Conservation (phyloP, 2,113 vertebrate genomes). For the Balaeniceps rex region DNA sequence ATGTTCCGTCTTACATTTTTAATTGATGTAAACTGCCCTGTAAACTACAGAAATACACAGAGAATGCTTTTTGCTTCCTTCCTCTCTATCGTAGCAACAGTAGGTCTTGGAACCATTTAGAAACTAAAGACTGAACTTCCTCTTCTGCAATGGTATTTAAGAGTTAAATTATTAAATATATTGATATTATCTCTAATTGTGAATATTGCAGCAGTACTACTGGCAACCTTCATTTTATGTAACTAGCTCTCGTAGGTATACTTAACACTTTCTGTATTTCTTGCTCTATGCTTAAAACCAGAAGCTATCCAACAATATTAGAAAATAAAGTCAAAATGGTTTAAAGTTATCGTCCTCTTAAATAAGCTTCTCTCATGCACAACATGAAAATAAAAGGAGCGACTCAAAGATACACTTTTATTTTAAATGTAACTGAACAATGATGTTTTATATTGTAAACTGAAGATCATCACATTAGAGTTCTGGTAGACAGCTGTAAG, state of each 20-base stretch:
- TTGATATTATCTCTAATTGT: background rate
- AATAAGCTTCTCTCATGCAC: background rate
- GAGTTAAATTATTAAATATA: background rate
- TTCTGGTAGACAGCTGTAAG: background rate
- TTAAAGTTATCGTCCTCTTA: background rate
- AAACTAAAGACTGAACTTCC: background rate
- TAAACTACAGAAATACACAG: background rate
- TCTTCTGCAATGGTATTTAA: background rate
- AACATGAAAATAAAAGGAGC: background rate
- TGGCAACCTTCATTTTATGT: background rate
- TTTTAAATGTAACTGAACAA: background rate
- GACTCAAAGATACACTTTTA: background rate
- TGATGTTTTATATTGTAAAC: background rate
- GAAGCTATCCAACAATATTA: background rate
- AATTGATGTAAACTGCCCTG: background rate
- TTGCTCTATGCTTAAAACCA: background rate
- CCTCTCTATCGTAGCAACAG: background rate
- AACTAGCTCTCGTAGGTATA: background rate
- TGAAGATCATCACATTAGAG: background rate
- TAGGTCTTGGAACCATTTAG: background rate
- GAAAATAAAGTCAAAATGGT: background rate
- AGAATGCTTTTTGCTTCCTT: background rate
- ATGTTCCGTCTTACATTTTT: background rate
- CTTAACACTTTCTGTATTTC: background rate
- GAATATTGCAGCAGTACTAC: background rate